phyloP scores from a whole-genome alignment of 2,113 vertebrate genomes.

The Capricornis sumatraensis region DNA sequence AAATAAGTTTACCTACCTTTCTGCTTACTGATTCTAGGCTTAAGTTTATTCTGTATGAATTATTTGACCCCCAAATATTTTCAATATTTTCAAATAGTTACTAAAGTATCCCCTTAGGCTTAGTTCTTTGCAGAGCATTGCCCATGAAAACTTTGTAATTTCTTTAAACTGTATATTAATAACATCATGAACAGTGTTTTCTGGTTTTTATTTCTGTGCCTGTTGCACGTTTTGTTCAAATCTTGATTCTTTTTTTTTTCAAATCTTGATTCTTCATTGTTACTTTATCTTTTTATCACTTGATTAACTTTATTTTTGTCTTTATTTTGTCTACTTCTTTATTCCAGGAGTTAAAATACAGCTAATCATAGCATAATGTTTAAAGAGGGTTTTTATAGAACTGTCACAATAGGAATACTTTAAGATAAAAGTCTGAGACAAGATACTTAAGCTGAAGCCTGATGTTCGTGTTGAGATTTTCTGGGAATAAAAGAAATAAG shows the following conservation, averaged over 20 bases:
- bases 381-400: not conserved
- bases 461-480: not conserved
- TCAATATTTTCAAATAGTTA: not conserved
- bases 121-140: slow-evolving; percentile 17
- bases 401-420: not conserved
- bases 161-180: not conserved
- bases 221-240: not conserved
- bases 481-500: not conserved
- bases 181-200: not conserved
- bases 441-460: not conserved
- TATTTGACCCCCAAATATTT: not conserved
- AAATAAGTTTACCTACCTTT: not conserved
- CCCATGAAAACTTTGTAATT: not conserved
- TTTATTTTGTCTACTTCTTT: slow-evolving; percentile 9
- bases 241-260: not conserved
- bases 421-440: not conserved
- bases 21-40: not conserved
- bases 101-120: not conserved
- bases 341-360: not conserved
- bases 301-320: slow-evolving; percentile 9
- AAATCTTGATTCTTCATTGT: not conserved
- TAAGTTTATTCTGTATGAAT: slow-evolving; percentile 21
- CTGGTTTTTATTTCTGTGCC: not conserved
- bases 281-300: not conserved
- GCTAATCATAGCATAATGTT: not conserved